Conservation (phyloP, 37 sponge, comb jelly and placozoan genomes). For the Petrosia ficiformis region DNA sequence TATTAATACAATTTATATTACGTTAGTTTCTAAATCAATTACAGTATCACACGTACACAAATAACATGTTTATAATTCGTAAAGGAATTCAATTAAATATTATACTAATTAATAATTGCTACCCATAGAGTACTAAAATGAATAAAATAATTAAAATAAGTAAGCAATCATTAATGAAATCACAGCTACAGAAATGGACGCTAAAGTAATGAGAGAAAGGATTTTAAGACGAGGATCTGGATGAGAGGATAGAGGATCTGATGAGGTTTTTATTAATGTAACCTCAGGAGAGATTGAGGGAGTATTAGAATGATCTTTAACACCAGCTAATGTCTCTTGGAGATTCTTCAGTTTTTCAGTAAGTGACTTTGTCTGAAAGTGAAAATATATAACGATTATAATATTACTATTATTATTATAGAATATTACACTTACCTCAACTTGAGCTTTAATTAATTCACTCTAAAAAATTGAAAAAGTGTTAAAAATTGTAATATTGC, state of each 20-base stretch:
- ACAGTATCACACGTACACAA: too few relatives aligned
- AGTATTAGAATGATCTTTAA: neutral
- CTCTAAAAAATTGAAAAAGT: neutral
- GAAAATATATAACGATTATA: neutral
- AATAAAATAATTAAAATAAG: neutral
- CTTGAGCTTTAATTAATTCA: neutral
- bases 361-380: neutral
- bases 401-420: neutral
- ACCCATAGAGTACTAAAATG: too few relatives aligned
- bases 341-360: neutral
- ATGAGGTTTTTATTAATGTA: neutral
- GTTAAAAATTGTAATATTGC: too few relatives aligned
- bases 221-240: constrained; percentile 11
- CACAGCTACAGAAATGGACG: constrained; percentile 43
- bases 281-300: neutral
- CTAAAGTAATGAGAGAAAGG: constrained; percentile 33
- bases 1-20: too few relatives aligned
- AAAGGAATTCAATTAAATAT: too few relatives aligned
- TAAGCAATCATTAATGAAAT: constrained; percentile 6
- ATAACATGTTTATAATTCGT: too few relatives aligned
- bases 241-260: too few relatives aligned
- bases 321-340: neutral
- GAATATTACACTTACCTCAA: neutral
- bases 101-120: too few relatives aligned
- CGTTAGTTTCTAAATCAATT: too few relatives aligned